Evolutionary conservation across 2,888 invertebrate genomes (phyloP).

Genomic region (Microchrysa polita): DNA sequence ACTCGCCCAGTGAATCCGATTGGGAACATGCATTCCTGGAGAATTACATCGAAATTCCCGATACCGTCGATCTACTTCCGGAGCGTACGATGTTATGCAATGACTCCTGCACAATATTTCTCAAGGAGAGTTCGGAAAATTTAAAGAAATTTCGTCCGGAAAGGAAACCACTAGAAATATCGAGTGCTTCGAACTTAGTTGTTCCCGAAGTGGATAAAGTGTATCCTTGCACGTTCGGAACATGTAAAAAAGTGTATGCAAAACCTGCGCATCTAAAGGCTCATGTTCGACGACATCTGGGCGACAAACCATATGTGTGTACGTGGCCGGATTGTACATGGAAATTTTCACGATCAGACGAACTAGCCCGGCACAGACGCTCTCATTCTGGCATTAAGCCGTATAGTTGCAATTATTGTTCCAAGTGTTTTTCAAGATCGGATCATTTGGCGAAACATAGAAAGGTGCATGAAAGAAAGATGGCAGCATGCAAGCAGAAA

Average conservation of each 20-base stretch:
- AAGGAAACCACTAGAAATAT: neutral
- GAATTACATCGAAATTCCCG: conserved; percentile 61
- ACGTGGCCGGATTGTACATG: conserved; percentile 86
- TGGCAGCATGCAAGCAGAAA: conserved; percentile 61
- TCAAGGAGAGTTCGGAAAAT: conserved; percentile 64
- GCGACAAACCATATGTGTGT: conserved; percentile 79
- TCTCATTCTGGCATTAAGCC: conserved; percentile 97
- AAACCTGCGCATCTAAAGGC: conserved; percentile 92
- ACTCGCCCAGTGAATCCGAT: conserved; percentile 51
- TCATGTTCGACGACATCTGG: conserved; percentile 83
- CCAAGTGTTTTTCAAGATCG: conserved; percentile 90
- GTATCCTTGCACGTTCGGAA: conserved; percentile 75
- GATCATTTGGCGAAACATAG: conserved; percentile 94
- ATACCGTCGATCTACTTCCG: conserved; percentile 62
- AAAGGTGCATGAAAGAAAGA: conserved; percentile 79
- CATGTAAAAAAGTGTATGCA: conserved; percentile 84
- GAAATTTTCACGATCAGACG: conserved; percentile 95
- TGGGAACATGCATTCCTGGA: conserved; percentile 62
- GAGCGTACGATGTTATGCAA: conserved; percentile 69
- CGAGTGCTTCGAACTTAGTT: neutral
- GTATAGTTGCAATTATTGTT: conserved; percentile 87
- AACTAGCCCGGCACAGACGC: conserved; percentile 88
- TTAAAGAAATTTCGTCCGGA: conserved; percentile 54
- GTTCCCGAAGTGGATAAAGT: conserved; percentile 36
- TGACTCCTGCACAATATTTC: conserved; percentile 67